Conservation (phyloP, 2,113 vertebrate genomes). For the Eulacestoma nigropectus region DNA sequence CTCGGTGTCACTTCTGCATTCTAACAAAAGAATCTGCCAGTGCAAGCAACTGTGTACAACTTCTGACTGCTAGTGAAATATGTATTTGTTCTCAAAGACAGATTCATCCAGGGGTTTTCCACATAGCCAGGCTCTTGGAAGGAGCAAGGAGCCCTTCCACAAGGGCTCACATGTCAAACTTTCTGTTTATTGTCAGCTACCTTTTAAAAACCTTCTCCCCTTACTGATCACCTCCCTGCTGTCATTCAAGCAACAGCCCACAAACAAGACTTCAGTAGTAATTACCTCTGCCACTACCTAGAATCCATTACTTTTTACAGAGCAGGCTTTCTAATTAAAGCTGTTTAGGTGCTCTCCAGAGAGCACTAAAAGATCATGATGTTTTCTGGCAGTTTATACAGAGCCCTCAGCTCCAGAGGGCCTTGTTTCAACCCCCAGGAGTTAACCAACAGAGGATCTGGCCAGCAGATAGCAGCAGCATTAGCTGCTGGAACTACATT, state of each 20-base stretch:
- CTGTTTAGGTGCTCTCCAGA: not conserved
- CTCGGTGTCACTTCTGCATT: constrained; percentile 11
- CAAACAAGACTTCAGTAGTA: not conserved
- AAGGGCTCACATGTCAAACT: not conserved
- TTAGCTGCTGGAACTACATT: not conserved
- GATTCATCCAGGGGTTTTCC: not conserved
- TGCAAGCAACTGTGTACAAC: not conserved
- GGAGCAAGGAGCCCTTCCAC: not conserved
- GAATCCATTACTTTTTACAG: not conserved
- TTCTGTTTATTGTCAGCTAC: not conserved
- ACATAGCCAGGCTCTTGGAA: not conserved
- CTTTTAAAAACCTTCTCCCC: not conserved
- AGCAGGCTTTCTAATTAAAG: constrained; percentile 6
- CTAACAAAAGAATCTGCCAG: constrained; percentile 20
- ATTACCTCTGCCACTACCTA: not conserved
- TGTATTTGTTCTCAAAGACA: not conserved
- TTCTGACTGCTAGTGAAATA: not conserved
- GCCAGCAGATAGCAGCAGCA: not conserved
- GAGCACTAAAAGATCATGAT: not conserved
- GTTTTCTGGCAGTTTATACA: not conserved
- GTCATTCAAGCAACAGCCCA: not conserved
- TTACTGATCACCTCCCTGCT: not conserved
- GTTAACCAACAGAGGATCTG: not conserved
- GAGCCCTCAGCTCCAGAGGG: not conserved
- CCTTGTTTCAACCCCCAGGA: not conserved